Evolutionary conservation across 2,113 vertebrate species (phyloP).

Genomic region (Rhea pennata): DNA sequence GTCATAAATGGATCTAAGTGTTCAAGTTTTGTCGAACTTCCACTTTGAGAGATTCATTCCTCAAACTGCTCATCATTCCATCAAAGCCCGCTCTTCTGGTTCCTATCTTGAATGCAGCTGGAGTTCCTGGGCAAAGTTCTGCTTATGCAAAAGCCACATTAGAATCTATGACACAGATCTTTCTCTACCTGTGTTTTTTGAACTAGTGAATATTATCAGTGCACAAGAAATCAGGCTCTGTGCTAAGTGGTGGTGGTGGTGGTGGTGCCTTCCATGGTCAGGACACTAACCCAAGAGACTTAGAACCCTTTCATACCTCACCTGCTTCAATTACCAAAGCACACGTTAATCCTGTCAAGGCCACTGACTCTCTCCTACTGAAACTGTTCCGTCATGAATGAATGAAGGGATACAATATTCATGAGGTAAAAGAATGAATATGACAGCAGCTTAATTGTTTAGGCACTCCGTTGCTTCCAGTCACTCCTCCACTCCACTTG

Average conservation of each 20-base stretch:
- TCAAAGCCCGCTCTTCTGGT: background rate
- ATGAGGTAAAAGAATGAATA: background rate
- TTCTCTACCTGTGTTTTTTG: rapidly evolving
- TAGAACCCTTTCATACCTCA: background rate
- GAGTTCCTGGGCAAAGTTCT: background rate
- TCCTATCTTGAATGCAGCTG: background rate
- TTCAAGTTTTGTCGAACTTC: background rate
- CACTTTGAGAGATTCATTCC: background rate
- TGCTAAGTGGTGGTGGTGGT: background rate
- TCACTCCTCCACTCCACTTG: background rate
- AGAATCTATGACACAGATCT: background rate
- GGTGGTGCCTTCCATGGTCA: background rate
- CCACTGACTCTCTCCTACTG: background rate
- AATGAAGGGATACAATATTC: background rate
- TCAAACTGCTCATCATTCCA: too few species aligned
- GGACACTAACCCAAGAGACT: background rate
- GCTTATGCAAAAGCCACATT: background rate
- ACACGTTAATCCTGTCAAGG: background rate
- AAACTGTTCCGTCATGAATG: background rate
- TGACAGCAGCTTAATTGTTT: background rate
- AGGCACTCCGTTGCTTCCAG: rapidly evolving
- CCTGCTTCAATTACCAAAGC: background rate
- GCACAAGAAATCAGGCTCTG: background rate
- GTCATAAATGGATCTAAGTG: background rate
- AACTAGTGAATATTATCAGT: background rate